phyloP scores from a whole-genome alignment of 1,140 invertebrate genomes.

The Lordiphosa clarofinis region DNA sequence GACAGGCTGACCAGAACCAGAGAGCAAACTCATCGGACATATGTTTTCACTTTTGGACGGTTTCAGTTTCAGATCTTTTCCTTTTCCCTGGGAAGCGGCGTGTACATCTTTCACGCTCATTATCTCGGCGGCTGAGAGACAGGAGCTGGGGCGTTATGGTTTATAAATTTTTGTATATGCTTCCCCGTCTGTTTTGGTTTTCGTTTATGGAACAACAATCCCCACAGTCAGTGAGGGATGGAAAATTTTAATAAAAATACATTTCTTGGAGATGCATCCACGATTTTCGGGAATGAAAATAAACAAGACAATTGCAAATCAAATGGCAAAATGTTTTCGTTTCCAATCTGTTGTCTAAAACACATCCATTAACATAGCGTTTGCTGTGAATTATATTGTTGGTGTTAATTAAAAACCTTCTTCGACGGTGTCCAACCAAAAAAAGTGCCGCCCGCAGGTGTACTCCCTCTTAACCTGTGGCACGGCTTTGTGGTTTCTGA shows the following conservation, averaged over 20 bases:
- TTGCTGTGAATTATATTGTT: constrained; percentile 68
- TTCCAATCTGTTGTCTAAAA: constrained; percentile 16
- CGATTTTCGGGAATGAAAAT: background rate
- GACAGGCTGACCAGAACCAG: constrained; percentile 23
- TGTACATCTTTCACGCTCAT: constrained; percentile 28
- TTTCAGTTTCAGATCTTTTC: constrained; percentile 29
- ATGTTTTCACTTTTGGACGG: constrained; percentile 49
- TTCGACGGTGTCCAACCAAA: constrained; percentile 31
- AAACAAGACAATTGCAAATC: constrained; percentile 1
- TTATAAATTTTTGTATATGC: constrained; percentile 63
- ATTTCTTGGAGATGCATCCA: constrained; percentile 9
- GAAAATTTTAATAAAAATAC: constrained; percentile 19
- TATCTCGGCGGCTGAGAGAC: constrained; percentile 1
- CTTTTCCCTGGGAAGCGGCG: background rate
- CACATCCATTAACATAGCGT: constrained; percentile 54
- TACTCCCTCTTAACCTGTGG: constrained; percentile 29
- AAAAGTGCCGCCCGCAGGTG: constrained; percentile 26
- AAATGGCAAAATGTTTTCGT: constrained; percentile 6
- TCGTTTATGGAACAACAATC: constrained; percentile 56
- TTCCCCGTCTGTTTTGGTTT: constrained; percentile 57
- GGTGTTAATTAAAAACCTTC: constrained; percentile 76
- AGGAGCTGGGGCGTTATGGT: constrained; percentile 53
- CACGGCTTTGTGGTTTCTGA: constrained; percentile 58
- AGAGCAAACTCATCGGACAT: constrained; percentile 26
- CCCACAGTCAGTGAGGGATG: constrained; percentile 54